Base-by-base conservation (phyloP, 2,888 invertebrate species). In the Gastracanthus pulcherrimus region DNA sequence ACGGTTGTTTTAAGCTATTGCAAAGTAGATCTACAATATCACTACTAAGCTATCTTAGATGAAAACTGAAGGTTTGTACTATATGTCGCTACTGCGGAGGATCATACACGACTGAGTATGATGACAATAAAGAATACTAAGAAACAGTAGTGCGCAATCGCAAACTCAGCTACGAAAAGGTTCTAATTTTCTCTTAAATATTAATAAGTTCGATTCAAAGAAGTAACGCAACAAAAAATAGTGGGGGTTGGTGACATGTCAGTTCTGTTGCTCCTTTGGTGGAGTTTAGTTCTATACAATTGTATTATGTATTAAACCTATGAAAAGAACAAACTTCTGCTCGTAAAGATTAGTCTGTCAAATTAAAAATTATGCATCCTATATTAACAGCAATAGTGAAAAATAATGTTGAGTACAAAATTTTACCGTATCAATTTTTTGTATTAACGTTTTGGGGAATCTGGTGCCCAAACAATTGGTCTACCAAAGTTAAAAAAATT, bases 361-460 rank as follows among this genome's bases (percentile, higher is more conserved):
- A 26, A 51, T 31, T 29, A 11, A 34, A 4, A 45, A 26, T 31
- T 3, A 34, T 34, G 34, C 31, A 13, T n/a, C n/a, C 9, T n/a
- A 7, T 2, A 38, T 60, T 62, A 13, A 34, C 6, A 13, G 36
- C 60, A 41, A 55, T 76, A 45, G 23, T 41, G 38, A 41, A 74
- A 29, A 67, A 74, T 9, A 77, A 81, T 48, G 23, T 69, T 16
- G 81, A 81, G 31, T 81, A 81, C 29, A 7, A 71, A 74, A 6
- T 77, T 62, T 64, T 81, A 31, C 81, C 77, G 0, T 41, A 41
- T 31, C 81, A 81, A 71, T 81, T 74, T 55, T 66, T 72, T 64
- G 23, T 81, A 41, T 23, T 81, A 38, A 81, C 81, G 13, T 51
- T 74, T 26, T 77, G 60, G 81, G 81, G 81, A 3, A 62, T 77